These are phyloP conservation scores for Turnix velox DNA, from an alignment of 2,113 vertebrate genomes.

Conservation along the genomic window DNA sequence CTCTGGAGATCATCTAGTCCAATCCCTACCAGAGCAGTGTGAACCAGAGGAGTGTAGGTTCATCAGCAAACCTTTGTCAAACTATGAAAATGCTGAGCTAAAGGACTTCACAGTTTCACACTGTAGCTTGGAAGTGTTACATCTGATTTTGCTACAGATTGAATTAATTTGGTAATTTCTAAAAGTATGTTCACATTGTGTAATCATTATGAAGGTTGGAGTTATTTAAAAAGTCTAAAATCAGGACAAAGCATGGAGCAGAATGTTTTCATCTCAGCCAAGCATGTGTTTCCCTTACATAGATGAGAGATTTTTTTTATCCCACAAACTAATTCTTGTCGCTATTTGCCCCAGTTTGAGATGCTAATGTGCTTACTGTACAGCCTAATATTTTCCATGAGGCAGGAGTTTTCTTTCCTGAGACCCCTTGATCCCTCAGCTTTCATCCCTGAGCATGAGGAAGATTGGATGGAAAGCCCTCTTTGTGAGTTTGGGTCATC, in stretches of 20 bases:
- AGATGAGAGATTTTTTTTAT: not conserved
- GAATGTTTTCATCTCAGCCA: not conserved
- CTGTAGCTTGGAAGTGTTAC: not conserved
- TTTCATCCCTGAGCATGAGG: not conserved
- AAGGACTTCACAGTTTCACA: not conserved
- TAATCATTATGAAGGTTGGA: not conserved
- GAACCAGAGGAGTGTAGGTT: no score
- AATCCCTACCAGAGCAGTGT: no score
- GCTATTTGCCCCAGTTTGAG: not conserved
- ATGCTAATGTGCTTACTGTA: fast-evolving
- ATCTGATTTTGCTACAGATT: not conserved
- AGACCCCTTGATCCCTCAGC: not conserved
- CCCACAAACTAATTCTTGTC: not conserved
- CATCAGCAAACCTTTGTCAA: not conserved
- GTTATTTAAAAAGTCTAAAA: not conserved
- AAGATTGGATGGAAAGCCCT: not conserved
- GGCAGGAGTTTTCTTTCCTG: not conserved
- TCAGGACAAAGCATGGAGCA: not conserved
- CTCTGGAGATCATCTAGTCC: no score
- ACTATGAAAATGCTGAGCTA: not conserved
- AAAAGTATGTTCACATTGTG: not conserved
- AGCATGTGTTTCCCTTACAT: not conserved
- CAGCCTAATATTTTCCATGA: not conserved
- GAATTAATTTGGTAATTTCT: not conserved
- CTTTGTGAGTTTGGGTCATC: not conserved